Evolutionary conservation across 2,113 vertebrate genomes (phyloP), one percentile per base, ranked within the genome.

Genomic region (Phaethornis superciliosus): DNA sequence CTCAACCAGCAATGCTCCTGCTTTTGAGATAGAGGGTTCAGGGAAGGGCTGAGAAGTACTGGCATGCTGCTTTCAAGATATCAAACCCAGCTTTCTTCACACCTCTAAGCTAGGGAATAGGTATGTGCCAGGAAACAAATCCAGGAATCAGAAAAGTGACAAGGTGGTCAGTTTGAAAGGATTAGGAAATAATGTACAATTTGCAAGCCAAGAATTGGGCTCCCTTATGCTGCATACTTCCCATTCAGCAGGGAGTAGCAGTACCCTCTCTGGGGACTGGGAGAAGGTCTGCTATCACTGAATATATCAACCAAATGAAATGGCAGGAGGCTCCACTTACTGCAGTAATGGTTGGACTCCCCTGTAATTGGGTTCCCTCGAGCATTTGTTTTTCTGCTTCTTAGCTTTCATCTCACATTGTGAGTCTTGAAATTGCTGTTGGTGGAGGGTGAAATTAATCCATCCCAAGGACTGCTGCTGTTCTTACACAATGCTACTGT

Each of bases 11-110:
- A 82, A 10, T 3, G 17, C 87, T 94, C 60, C 35, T 91, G 79
- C 77, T 84, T 90, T 51, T 64, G 75, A 93, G 93, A 96, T 90
- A 83, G 64, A 54, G 77, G 77, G 80, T 47, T 90, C 4, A 0
- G 56, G 54, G 60, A 72, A 88, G 88, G 88, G 82, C 83, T 92
- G 82, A 90, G 85, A 49, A 92, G 80, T 46, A 51, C 70, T 90
- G 90, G 88, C 85, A 58, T 23, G 72, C 89, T 88, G 88, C 82
- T 94, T 88, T 88, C 70, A 37, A 88, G 85, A 78, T 93, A 93
- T 26, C 93, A 93, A 81, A 69, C 88, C 44, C 49, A 37, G 76
- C 84, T 86, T 94, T 88, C 76, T 95, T 96, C 83, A 90, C 88
- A 86, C 85, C 60, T 94, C 90, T 32, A 19, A 77, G 59, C 76